Evolutionary conservation across 2,113 vertebrate species (phyloP).

Genomic region (Puma concolor): DNA sequence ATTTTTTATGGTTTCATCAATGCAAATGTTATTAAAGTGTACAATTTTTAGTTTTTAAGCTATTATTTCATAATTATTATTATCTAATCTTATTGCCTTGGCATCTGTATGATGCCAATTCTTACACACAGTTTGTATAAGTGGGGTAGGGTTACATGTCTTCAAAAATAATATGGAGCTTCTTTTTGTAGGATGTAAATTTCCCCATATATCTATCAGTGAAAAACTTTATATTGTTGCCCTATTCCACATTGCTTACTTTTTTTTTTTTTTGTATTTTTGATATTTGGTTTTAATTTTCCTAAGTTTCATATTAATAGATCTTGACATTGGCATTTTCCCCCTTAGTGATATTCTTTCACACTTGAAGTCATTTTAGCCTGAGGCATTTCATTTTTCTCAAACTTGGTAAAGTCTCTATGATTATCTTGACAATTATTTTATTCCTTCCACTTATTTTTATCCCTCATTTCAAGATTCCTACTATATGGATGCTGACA

Average conservation of each 20-base stretch:
- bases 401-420: neutral
- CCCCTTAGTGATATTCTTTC: neutral
- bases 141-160: neutral
- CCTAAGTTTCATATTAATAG: neutral
- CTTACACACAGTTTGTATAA: neutral
- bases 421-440: neutral
- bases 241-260: neutral
- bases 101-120: neutral
- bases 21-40: neutral
- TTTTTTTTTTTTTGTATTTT: neutral
- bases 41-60: neutral
- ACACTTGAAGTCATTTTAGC: neutral
- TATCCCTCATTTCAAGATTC: neutral
- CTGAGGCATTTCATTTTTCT: neutral
- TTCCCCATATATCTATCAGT: neutral
- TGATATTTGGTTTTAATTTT: neutral
- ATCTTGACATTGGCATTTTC: neutral
- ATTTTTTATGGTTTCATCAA: neutral
- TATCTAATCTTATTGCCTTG: neutral
- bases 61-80: neutral
- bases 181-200: neutral
- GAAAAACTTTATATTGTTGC: neutral
- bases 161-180: neutral
- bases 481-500: neutral
- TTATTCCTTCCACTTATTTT: neutral